Conservation (phyloP, 2,113 vertebrate genomes). For the Galemys pyrenaicus region DNA sequence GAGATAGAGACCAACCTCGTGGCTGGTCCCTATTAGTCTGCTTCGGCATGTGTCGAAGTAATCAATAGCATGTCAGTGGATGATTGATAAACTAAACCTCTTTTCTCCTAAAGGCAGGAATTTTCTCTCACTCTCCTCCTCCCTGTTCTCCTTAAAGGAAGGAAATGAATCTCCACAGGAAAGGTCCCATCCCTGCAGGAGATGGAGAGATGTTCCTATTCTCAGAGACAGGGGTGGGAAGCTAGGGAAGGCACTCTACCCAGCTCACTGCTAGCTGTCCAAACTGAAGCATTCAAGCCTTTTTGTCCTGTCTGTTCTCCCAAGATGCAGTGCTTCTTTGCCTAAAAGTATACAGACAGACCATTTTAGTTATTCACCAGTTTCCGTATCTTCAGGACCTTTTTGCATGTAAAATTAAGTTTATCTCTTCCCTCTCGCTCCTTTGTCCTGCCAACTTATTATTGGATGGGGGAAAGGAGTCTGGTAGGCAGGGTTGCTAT, state of each 20-base stretch:
- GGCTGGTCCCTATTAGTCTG: background rate
- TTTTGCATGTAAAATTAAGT: background rate
- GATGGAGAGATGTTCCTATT: background rate
- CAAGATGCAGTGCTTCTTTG: background rate
- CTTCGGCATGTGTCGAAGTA: background rate
- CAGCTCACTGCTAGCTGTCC: background rate
- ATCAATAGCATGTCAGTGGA: background rate
- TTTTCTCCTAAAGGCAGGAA: background rate
- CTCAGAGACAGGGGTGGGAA: background rate
- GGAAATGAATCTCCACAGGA: no score
- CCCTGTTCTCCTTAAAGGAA: no score
- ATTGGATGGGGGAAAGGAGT: no score
- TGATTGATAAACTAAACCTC: background rate
- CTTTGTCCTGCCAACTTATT: no score
- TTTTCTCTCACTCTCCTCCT: no score
- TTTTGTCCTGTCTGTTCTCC: background rate
- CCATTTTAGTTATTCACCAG: background rate
- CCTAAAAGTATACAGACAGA: background rate
- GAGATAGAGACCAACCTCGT: background rate
- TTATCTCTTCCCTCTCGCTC: no score
- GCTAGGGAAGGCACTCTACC: background rate
- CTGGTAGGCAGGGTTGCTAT: no score
- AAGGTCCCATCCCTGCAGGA: background rate
- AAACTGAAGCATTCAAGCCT: background rate
- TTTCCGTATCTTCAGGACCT: background rate